Evolutionary conservation across 2,888 invertebrate genomes (phyloP).

Genomic region (Cheilosia variabilis): DNA sequence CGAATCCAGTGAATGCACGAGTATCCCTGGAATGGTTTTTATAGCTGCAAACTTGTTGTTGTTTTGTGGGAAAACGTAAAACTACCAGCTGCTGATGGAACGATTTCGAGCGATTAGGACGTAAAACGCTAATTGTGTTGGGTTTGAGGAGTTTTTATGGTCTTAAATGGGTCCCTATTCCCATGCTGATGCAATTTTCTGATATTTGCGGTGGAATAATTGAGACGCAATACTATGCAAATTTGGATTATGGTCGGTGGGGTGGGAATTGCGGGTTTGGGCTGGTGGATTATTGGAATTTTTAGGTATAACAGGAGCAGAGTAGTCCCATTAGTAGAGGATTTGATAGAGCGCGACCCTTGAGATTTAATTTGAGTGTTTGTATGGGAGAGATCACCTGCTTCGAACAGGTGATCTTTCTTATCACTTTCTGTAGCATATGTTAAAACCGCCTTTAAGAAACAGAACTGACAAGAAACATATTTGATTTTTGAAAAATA

Average conservation of each 20-base stretch:
- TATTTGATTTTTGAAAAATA: no score
- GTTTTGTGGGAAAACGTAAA: constrained; percentile 16
- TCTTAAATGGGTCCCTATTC: not conserved
- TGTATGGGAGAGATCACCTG: no score
- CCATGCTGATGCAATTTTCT: not conserved
- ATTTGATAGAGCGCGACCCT: no score
- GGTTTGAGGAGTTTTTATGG: not conserved
- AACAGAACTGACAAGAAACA: no score
- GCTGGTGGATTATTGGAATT: not conserved
- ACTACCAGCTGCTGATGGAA: constrained; percentile 7
- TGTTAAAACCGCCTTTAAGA: no score
- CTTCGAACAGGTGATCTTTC: no score
- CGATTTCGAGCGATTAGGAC: constrained; percentile 14
- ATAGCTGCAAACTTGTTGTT: not conserved
- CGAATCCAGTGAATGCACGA: not conserved
- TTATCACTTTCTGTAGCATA: no score
- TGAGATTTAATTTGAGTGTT: no score
- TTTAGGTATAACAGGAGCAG: not conserved
- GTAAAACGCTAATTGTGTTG: constrained; percentile 30
- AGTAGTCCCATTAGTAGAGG: no score
- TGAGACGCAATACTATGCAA: not conserved
- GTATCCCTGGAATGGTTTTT: not conserved
- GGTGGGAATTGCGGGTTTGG: not conserved
- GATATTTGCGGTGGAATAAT: not conserved
- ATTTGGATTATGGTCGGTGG: not conserved